A percentile compares a stretch with the other conserved stretches of the same genome.
Evolutionary conservation across 2,797 vertebrate species (phyloP).

Genomic region (Lepilemur ruficaudatus): DNA sequence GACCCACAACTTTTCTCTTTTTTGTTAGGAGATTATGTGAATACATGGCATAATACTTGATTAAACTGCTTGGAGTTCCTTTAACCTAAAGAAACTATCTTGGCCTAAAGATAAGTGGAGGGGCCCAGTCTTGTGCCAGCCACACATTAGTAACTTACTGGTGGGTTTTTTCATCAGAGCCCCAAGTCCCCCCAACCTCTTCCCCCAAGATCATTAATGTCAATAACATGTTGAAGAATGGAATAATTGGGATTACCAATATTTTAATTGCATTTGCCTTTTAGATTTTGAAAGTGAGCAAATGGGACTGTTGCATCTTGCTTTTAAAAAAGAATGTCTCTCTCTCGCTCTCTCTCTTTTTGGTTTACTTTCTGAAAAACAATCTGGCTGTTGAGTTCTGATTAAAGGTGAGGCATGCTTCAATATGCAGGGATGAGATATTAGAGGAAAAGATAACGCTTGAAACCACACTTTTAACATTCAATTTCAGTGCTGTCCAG

Average conservation of each 20-base stretch:
- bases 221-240: neutral
- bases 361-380: slow-evolving; percentile 72
- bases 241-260: neutral
- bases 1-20: neutral
- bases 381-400: slow-evolving; percentile 63
- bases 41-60: neutral
- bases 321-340: slow-evolving; percentile 20
- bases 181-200: neutral
- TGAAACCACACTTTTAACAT: slow-evolving; percentile 77
- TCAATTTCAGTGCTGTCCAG: slow-evolving; percentile 85
- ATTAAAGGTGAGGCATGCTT: slow-evolving; percentile 74
- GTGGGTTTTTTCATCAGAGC: neutral
- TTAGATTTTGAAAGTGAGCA: slow-evolving; percentile 46
- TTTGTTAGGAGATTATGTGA: neutral
- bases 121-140: neutral
- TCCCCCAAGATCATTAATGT: neutral
- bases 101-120: neutral
- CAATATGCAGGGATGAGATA: slow-evolving; percentile 81
- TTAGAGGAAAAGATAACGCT: slow-evolving; percentile 80
- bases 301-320: slow-evolving; percentile 37
- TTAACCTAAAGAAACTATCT: neutral
- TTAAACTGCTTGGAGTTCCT: neutral
- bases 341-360: neutral
- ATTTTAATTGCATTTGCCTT: slow-evolving; percentile 2
- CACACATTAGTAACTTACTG: neutral